Conservation (phyloP, 2,888 invertebrate genomes). For the Abrostola triplasia region DNA sequence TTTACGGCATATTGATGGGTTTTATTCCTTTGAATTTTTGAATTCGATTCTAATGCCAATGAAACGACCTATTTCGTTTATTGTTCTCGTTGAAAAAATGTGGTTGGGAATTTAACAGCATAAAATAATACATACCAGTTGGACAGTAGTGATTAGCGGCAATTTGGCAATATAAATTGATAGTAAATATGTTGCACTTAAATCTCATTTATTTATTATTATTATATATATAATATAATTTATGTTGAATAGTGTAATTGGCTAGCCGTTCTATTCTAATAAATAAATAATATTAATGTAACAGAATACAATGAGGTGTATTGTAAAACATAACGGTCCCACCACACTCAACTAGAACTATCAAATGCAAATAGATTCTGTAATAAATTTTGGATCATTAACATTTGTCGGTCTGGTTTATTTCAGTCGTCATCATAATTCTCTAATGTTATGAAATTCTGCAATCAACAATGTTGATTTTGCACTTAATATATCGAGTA, state of each 20-base stretch:
- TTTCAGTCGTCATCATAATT: conserved; percentile 48
- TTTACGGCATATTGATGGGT: conserved; percentile 7
- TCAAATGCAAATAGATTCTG: conserved; percentile 20
- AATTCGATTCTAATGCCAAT: conserved; percentile 5
- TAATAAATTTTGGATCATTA: conserved; percentile 13
- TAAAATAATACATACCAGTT: not conserved
- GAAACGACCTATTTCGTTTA: conserved; percentile 10
- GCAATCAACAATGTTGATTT: conserved; percentile 52
- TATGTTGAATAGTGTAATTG: no score
- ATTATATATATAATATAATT: no score
- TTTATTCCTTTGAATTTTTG: conserved; percentile 4
- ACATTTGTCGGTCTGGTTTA: conserved; percentile 36
- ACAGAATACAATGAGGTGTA: no score
- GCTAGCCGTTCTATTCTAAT: no score
- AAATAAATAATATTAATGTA: no score
- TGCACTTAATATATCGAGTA: conserved; percentile 53
- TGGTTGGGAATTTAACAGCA: conserved; percentile 2
- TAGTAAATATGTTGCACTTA: no score
- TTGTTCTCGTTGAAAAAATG: conserved; percentile 6
- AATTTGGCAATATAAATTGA: no score
- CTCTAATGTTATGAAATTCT: conserved; percentile 46
- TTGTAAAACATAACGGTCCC: not conserved
- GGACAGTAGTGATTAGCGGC: no score
- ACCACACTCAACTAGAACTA: conserved; percentile 11
- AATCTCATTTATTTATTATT: no score